These are phyloP conservation scores for Lichenostomus cassidix DNA, from an alignment of 2,113 vertebrate genomes.

Conservation along the genomic window DNA sequence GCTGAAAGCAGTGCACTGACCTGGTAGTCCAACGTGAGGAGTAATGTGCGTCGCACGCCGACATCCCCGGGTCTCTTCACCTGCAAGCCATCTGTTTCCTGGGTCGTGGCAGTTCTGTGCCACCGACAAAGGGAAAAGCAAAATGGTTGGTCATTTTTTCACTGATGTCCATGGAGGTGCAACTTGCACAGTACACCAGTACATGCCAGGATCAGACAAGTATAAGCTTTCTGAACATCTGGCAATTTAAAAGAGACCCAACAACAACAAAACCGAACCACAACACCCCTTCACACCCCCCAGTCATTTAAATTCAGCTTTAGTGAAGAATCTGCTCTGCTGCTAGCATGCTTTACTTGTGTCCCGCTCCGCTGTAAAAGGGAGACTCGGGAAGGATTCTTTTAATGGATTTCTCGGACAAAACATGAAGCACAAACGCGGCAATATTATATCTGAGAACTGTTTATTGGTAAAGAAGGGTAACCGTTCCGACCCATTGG, in stretches of 20 bases:
- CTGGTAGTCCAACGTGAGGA: conserved; percentile 91
- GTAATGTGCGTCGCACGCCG: conserved; percentile 84
- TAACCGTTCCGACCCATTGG: no score
- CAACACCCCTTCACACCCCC: not conserved
- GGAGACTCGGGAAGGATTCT: no score
- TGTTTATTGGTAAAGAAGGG: no score
- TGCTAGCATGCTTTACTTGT: not conserved
- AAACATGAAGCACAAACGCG: no score
- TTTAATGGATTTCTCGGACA: no score
- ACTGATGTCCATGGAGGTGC: not conserved
- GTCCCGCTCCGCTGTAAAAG: no score
- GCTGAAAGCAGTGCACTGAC: conserved; percentile 41
- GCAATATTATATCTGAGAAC: no score
- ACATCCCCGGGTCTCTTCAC: conserved; percentile 87
- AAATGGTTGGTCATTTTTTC: not conserved
- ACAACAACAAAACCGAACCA: not conserved
- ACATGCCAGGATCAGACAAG: not conserved
- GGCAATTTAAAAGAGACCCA: not conserved
- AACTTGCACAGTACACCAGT: not conserved
- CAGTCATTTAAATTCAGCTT: not conserved
- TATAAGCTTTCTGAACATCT: not conserved
- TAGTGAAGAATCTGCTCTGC: not conserved
- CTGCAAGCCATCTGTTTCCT: conserved; percentile 89
- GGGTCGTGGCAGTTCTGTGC: conserved; percentile 87
- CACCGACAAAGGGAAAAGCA: conserved; percentile 70